A percentile compares a stretch with the other conserved stretches of the same genome.
These are phyloP conservation scores for Sphaerodactylus townsendi DNA, from an alignment of 2,113 vertebrate genomes.

Conservation along the genomic window DNA sequence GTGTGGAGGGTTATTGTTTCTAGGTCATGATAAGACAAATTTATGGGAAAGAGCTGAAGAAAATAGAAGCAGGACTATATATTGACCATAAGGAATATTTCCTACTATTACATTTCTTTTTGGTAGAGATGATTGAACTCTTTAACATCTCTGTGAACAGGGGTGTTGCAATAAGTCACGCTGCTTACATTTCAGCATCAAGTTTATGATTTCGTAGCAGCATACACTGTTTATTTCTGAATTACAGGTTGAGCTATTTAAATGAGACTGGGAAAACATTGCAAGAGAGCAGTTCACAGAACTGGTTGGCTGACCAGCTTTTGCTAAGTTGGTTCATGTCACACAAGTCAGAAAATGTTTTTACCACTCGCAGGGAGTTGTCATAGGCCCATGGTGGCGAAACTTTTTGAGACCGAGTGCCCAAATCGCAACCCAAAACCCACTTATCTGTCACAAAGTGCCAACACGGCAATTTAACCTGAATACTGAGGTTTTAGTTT, in stretches of 20 bases:
- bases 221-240: background rate
- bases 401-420: no score
- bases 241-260: background rate
- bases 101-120: background rate
- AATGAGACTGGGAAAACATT: background rate
- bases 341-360: background rate
- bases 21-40: background rate
- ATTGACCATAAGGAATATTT: background rate
- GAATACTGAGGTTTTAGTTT: no score
- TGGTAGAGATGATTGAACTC: background rate
- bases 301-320: background rate
- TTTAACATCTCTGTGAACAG: no score
- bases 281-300: background rate
- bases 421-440: no score
- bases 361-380: background rate
- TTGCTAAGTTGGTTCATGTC: background rate
- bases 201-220: background rate
- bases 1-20: background rate
- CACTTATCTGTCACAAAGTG: no score
- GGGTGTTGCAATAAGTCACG: background rate
- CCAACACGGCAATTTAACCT: no score
- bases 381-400: no score
- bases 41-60: background rate
- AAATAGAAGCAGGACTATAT: background rate
- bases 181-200: background rate